Conservation (phyloP, 2,797 vertebrate species). For the Rhincodon typus region DNA sequence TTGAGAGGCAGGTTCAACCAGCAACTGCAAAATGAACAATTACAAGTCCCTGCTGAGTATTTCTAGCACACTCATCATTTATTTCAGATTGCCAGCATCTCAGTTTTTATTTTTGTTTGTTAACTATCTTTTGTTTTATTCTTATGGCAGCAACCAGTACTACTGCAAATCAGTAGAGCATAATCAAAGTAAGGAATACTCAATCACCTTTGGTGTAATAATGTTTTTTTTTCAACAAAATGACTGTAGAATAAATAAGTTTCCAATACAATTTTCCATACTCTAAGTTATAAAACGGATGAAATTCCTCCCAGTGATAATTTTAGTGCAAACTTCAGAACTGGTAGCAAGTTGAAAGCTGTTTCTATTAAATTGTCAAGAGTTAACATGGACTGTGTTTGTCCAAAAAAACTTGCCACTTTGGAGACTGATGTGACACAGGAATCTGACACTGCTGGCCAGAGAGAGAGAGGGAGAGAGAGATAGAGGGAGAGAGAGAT, state of each 20-base stretch:
- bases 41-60: not conserved
- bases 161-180: too few relatives aligned
- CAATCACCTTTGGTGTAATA: not conserved
- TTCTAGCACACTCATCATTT: not conserved
- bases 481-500: too few relatives aligned
- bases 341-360: conserved; percentile 21
- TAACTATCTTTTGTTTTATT: not conserved
- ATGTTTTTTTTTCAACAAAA: not conserved
- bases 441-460: too few relatives aligned
- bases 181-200: too few relatives aligned
- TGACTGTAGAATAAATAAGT: not conserved
- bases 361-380: conserved; percentile 19
- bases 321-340: not conserved
- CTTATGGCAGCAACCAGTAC: not conserved
- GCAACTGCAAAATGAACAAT: not conserved
- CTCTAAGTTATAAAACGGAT: not conserved
- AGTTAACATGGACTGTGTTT: conserved; percentile 31
- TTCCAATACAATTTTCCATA: not conserved
- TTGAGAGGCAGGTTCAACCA: not conserved
- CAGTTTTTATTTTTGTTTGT: not conserved
- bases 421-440: not conserved
- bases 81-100: not conserved
- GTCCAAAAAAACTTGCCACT: conserved; percentile 29
- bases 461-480: too few relatives aligned
- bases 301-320: not conserved